Base-by-base conservation (phyloP, 1,140 invertebrate species). In the Drosophila nigrodunni region DNA sequence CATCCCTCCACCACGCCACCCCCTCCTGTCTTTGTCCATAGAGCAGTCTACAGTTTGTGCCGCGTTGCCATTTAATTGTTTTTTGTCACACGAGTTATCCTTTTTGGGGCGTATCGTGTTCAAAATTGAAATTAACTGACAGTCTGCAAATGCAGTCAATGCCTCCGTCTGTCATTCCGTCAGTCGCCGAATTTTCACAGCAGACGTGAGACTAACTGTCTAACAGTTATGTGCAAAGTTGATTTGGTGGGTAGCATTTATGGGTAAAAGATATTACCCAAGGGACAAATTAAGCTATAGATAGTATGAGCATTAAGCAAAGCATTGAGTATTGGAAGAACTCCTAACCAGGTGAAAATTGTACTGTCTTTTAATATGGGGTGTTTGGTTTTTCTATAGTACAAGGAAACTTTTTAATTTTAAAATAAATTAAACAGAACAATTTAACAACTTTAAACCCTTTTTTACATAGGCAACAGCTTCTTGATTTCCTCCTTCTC, bases 401-500 rank as follows among this genome's bases (percentile, higher is more conserved):
- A 2, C 2, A 21, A 21, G 18, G 0, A 21, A 21, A 21, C 1
- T 21, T 2, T 21, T 21, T 21, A 21, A 21, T 21, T 21, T 21
- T 21, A 1, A 21, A 21, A 21, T 21, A 0, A 21, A 21, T 1
- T 21, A 21, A 21, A 21, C 18, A 21, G 0, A 43, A 43, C n/a
- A 13, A 1, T 3, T 41, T 41, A 15, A 15, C 15, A 15, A 15
- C 15, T 15, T 15, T 15, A 15, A 15, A 1, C 15, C 15, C 9
- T 43, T 1, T 43, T 6, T 7, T 41, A 58, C 0, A n/a, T 4
- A 21, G 30, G 9, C 35, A 80, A 25, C 1, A 80, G 50, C 11
- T 39, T 15, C 21, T 78, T 74, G 15, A 98, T 98, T 93, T 98
- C 98, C 70, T 96, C 95, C 93, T 96, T 97, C 92, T 98, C 97